phyloP scores from a whole-genome alignment of 1,140 invertebrate species.

The Protaetia brevitarsis region DNA sequence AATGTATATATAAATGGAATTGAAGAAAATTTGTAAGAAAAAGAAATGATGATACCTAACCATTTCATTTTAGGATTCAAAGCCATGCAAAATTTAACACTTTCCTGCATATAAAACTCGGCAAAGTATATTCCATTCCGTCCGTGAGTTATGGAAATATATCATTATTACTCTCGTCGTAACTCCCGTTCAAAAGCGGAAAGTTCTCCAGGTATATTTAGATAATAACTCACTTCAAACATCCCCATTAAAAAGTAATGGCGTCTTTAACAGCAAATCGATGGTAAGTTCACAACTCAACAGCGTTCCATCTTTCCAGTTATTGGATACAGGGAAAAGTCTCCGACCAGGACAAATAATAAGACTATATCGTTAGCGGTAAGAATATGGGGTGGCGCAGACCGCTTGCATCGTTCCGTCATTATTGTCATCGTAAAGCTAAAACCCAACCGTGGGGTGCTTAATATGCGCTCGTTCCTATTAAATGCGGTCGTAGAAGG shows the following conservation, averaged over 20 bases:
- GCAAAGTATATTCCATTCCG: no score
- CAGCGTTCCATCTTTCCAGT: background rate
- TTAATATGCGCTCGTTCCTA: background rate
- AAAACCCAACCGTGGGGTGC: background rate
- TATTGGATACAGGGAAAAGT: background rate
- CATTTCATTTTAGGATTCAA: no score
- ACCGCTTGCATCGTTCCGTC: slow-evolving; percentile 3
- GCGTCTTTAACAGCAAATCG: background rate
- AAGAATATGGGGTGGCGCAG: background rate
- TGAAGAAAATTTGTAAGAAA: no score
- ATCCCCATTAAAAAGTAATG: slow-evolving; percentile 3
- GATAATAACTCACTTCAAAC: background rate
- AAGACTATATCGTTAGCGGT: slow-evolving; percentile 11
- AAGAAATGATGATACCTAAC: no score
- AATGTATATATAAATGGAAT: no score
- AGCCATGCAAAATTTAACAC: no score
- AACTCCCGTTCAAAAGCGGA: background rate
- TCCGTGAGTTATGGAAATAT: no score
- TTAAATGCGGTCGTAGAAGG: slow-evolving; percentile 8
- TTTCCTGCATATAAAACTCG: no score
- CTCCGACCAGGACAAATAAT: background rate
- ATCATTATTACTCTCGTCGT: background rate
- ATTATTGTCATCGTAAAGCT: slow-evolving; percentile 12
- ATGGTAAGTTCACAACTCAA: background rate
- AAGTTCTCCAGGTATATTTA: no score